phyloP scores from a whole-genome alignment of 1,140 invertebrate genomes.

The Drosophila grimshawi region DNA sequence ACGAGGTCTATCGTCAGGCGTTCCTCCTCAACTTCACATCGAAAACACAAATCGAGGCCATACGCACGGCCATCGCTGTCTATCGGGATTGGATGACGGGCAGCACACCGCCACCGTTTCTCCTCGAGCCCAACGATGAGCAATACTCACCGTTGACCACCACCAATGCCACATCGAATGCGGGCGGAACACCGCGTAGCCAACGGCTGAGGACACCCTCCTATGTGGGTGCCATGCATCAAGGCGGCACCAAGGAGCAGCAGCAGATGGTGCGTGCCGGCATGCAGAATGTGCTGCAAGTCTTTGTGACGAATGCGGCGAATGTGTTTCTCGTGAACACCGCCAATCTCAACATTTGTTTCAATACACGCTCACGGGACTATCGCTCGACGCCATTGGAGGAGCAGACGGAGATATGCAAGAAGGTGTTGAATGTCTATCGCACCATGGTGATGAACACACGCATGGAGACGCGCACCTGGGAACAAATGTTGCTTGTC shows the following conservation, averaged over 20 bases:
- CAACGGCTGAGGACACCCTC: constrained; percentile 92
- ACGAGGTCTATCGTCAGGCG: constrained; percentile 97
- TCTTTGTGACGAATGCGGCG: constrained; percentile 97
- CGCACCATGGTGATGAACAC: constrained; percentile 99
- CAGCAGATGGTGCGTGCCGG: constrained; percentile 92
- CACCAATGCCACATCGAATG: constrained; percentile 31
- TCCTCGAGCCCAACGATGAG: constrained; percentile 91
- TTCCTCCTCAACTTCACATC: constrained; percentile 94
- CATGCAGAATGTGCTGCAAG: constrained; percentile 94
- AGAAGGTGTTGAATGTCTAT: constrained; percentile 98
- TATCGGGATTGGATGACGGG: constrained; percentile 97
- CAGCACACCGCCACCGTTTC: constrained; percentile 92
- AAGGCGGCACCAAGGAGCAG: constrained; percentile 88
- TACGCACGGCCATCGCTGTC: constrained; percentile 95
- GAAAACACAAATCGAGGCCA: constrained; percentile 90
- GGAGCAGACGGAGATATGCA: constrained; percentile 98
- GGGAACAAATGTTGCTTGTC: constrained; percentile 95
- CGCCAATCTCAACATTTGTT: constrained; percentile 85
- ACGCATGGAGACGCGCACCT: constrained; percentile 95
- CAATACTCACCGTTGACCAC: constrained; percentile 41
- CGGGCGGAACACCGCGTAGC: constrained; percentile 70
- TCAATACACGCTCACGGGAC: constrained; percentile 83
- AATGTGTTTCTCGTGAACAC: constrained; percentile 95
- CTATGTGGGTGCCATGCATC: constrained; percentile 90
- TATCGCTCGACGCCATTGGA: constrained; percentile 87